These are phyloP conservation scores for Nycticebus coucang DNA, from an alignment of 2,113 vertebrate genomes.

Conservation along the genomic window DNA sequence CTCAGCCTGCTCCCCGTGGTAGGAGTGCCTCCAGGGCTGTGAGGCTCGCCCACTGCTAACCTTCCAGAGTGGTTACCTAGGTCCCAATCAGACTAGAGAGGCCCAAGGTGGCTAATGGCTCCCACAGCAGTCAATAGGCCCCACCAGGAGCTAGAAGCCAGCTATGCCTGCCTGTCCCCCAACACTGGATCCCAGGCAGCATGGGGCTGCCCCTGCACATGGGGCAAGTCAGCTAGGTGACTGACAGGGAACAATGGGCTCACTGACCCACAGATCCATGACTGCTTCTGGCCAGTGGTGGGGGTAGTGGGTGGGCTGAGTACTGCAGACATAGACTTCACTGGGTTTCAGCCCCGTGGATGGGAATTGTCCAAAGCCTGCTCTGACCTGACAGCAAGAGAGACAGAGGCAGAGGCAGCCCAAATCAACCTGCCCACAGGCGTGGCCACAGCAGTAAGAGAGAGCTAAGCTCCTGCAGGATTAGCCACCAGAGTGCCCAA, in stretches of 20 bases:
- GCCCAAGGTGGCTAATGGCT: slow-evolving; percentile 70
- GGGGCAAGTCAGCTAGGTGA: background rate
- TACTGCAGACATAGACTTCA: background rate
- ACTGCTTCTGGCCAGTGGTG: too few relatives aligned
- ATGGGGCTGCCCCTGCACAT: fast-evolving
- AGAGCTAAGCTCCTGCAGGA: background rate
- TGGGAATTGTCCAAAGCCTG: background rate
- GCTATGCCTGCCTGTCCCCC: too few relatives aligned
- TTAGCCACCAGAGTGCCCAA: background rate
- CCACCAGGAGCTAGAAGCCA: background rate
- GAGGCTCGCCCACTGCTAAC: slow-evolving; percentile 51
- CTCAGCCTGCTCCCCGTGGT: slow-evolving; percentile 34
- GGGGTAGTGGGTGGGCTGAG: background rate
- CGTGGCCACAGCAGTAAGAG: background rate
- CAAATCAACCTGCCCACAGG: fast-evolving
- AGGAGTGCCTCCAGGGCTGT: slow-evolving; percentile 9
- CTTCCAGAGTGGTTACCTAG: slow-evolving; percentile 49
- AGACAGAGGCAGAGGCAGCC: background rate
- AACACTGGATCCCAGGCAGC: too few relatives aligned
- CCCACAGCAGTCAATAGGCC: background rate
- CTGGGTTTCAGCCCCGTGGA: background rate
- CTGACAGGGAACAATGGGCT: background rate
- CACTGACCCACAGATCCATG: too few relatives aligned
- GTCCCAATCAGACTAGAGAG: slow-evolving; percentile 46
- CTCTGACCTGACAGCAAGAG: background rate